Evolutionary conservation across 2,113 vertebrate species (phyloP).

Genomic region (Centropus bengalensis): DNA sequence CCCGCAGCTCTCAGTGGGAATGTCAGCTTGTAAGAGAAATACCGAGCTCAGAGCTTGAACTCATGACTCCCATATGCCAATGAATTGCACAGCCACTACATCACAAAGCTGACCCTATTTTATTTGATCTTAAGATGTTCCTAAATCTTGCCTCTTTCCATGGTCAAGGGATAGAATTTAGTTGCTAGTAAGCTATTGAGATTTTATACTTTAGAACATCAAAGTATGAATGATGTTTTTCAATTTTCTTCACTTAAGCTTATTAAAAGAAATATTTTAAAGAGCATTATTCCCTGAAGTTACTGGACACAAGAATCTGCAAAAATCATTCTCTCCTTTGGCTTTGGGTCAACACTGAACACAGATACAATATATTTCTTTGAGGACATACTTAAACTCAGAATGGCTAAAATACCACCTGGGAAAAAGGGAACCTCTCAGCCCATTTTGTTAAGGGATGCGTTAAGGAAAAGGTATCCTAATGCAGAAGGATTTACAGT

Average conservation of each 20-base stretch:
- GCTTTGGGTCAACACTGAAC: constrained; percentile 22
- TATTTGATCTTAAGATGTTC: constrained; percentile 24
- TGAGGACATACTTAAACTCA: neutral
- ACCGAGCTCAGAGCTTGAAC: neutral
- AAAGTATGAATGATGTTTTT: constrained; percentile 73
- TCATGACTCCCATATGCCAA: neutral
- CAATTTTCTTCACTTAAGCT: constrained; percentile 73
- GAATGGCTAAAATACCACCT: neutral
- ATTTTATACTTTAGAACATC: constrained; percentile 77
- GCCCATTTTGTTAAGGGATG: neutral
- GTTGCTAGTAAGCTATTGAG: constrained; percentile 51
- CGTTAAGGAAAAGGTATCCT: neutral
- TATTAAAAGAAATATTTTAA: constrained; percentile 71
- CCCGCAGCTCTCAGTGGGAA: neutral
- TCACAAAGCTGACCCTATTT: constrained; percentile 16
- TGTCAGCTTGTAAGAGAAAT: neutral
- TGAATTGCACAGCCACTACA: neutral
- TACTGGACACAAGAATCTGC: constrained; percentile 50
- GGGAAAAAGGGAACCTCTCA: constrained; percentile 24
- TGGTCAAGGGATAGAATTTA: constrained; percentile 47
- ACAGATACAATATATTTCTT: neutral
- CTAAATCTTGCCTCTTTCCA: constrained; percentile 55
- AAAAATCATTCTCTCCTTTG: constrained; percentile 11
- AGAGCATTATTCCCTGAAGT: constrained; percentile 67
- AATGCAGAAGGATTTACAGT: neutral